Evolutionary conservation across 2,888 invertebrate species (phyloP).

Genomic region (Euzophera pinguis): DNA sequence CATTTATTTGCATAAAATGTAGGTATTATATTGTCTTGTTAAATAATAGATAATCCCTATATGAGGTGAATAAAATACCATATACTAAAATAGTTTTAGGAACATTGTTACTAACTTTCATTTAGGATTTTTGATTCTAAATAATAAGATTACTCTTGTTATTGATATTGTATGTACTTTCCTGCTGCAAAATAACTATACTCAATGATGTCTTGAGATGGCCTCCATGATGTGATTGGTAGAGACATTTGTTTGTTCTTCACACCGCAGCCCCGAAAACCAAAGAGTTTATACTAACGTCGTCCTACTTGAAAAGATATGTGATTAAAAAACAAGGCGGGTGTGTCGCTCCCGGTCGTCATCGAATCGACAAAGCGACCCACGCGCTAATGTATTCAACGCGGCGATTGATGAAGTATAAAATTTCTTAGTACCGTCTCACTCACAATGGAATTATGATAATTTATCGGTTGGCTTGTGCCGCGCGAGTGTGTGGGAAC

Average conservation of each 20-base stretch:
- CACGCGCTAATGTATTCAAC: constrained; percentile 79
- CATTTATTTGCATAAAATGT: too few species aligned
- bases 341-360: constrained; percentile 38
- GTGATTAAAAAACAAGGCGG: constrained; percentile 52
- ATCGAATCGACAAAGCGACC: constrained; percentile 63
- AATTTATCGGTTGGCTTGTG: constrained; percentile 80
- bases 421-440: constrained; percentile 80
- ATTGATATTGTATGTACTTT: too few species aligned
- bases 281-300: constrained; percentile 24
- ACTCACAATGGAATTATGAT: constrained; percentile 80
- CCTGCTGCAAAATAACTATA: too few species aligned
- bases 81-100: too few species aligned
- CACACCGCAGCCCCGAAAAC: constrained; percentile 31
- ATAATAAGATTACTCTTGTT: too few species aligned
- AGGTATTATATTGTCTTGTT: too few species aligned
- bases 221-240: background rate
- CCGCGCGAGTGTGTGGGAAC: constrained; percentile 80
- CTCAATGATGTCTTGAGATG: too few species aligned
- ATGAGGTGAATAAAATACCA: too few species aligned
- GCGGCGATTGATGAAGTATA: constrained; percentile 79
- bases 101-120: too few species aligned
- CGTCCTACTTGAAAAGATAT: constrained; percentile 41
- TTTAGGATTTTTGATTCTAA: too few species aligned
- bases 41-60: too few species aligned
- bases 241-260: constrained; percentile 29